phyloP scores from a whole-genome alignment of 2,797 vertebrate species.

The Lepilemur ruficaudatus region DNA sequence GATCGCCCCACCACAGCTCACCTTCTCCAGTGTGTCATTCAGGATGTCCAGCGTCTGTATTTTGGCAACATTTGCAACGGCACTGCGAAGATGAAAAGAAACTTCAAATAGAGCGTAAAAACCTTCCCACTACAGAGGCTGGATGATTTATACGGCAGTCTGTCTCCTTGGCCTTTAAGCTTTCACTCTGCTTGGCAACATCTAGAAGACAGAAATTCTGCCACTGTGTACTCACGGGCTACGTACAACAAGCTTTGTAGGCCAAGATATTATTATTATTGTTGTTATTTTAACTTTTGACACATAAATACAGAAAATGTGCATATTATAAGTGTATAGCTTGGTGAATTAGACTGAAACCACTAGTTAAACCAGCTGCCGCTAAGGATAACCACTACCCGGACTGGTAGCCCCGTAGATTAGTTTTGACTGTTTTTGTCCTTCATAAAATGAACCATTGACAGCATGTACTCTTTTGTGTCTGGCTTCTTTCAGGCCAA shows the following conservation, averaged over 20 bases:
- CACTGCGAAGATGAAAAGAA: constrained; percentile 75
- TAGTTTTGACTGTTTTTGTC: not conserved
- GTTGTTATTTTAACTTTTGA: not conserved
- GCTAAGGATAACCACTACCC: not conserved
- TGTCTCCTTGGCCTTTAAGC: not conserved
- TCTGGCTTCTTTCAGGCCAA: constrained; percentile 14
- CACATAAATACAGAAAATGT: not conserved
- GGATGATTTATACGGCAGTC: not conserved
- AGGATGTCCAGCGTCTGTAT: constrained; percentile 88
- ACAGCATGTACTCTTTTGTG: not conserved
- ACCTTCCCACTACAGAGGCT: not conserved
- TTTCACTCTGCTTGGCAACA: not conserved
- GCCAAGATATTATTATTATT: not conserved
- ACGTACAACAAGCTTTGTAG: not conserved
- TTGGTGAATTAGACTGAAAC: not conserved
- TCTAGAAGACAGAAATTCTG: not conserved
- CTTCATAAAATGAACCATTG: not conserved
- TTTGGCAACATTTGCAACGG: constrained; percentile 82
- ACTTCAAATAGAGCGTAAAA: constrained; percentile 5
- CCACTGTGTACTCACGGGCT: not conserved
- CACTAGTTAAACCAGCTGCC: not conserved
- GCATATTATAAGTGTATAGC: not conserved
- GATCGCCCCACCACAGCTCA: constrained; percentile 74
- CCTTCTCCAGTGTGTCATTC: constrained; percentile 91
- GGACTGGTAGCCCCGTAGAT: not conserved